phyloP scores from a whole-genome alignment of 92 coral and sea anemone species.

The Parazoanthus atlanticus region DNA sequence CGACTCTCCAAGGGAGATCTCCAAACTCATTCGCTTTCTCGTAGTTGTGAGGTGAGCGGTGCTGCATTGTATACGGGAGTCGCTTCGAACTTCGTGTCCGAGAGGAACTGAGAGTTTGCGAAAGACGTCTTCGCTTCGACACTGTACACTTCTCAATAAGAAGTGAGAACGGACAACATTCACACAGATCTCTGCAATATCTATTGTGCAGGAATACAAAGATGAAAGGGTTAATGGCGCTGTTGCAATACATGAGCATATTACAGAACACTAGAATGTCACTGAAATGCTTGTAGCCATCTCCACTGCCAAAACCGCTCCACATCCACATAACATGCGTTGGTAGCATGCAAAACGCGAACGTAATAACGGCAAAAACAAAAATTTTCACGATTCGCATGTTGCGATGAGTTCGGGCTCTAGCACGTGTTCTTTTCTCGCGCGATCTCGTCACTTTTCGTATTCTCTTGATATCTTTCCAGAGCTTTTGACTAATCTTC shows the following conservation, averaged over 20 bases:
- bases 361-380: conserved; percentile 70
- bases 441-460: conserved; percentile 68
- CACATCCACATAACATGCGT: conserved; percentile 88
- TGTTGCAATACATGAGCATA: conserved; percentile 72
- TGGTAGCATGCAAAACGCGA: conserved; percentile 80
- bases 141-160: not conserved
- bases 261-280: conserved; percentile 70
- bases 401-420: conserved; percentile 78
- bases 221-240: conserved; percentile 84
- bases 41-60: conserved; percentile 27
- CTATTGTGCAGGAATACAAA: conserved; percentile 81
- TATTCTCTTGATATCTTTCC: conserved; percentile 80
- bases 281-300: conserved; percentile 45
- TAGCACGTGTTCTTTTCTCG: conserved; percentile 62
- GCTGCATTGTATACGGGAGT: conserved; percentile 35
- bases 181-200: conserved; percentile 69
- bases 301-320: conserved; percentile 76
- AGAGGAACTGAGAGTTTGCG: conserved; percentile 5
- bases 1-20: not conserved
- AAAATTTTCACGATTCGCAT: conserved; percentile 86
- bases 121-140: conserved; percentile 14
- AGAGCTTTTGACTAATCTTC: conserved; percentile 73
- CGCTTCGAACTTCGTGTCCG: conserved; percentile 35
- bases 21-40: conserved; percentile 19
- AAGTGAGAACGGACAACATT: conserved; percentile 35